Base-by-base conservation (phyloP, 2,113 vertebrate genomes). In the Anarrhichthys ocellatus region DNA sequence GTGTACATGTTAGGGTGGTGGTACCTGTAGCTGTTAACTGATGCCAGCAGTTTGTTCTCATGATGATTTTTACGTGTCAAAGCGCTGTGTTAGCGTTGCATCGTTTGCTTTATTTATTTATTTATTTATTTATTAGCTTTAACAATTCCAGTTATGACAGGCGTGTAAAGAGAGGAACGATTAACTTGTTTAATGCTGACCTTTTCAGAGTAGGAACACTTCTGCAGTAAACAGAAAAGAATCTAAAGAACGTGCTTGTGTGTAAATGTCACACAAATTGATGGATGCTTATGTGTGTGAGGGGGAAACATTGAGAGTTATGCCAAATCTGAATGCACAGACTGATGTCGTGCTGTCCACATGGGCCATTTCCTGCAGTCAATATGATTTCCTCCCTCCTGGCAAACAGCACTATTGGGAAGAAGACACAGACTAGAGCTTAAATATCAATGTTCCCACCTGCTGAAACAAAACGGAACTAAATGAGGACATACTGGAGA, bases 171-270 rank as follows among this genome's bases (percentile, higher is more conserved):
- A 29, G 18, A 59, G 48, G 18, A 3, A 73, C 56, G 50, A 73
- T 82, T 64, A 68, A 42, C 65, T 67, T 20, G 20, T 88, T 76
- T 65, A 20, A 66, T 29, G 61, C 22, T 71, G 73, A 86, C 77
- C 69, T 75, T 83, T 79, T 78, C 22, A 67, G 40, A 78, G 48
- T 29, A 76, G 54, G 79, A 63, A 50, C 15, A 50, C 42, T 52
- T 58, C 11, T 14, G 15, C 36, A 48, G 24, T 15, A 59, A 44
- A 67, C 9, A 15, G 50, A 71, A 8, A 75, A 38, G 14, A 22
- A 46, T 44, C 18, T 24, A 46, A 63, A 27, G 11, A 17, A 20
- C 13, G 17, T 6, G 27, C 27, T 22, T 17, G 58, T 36, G 20
- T 63, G 42, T 66, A 74, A 88, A 86, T 70, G 73, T 77, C 63